Evolutionary conservation across 2,797 vertebrate genomes (phyloP).

Genomic region (Synaphobranchus kaupii): DNA sequence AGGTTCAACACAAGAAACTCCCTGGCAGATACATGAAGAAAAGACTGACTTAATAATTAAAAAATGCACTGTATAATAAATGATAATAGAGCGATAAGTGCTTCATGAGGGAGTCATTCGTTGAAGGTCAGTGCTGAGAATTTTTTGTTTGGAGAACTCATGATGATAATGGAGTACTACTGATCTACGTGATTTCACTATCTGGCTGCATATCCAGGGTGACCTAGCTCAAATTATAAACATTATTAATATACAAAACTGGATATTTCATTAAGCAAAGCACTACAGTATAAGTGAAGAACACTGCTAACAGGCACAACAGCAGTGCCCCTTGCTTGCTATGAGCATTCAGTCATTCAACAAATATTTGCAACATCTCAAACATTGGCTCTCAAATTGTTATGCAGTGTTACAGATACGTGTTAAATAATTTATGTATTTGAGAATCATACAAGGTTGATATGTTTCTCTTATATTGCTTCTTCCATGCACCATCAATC

Average conservation of each 20-base stretch:
- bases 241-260: not conserved
- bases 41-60: not conserved
- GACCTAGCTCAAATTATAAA: not conserved
- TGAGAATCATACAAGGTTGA: not conserved
- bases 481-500: not conserved
- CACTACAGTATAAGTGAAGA: not conserved
- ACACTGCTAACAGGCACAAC: not conserved
- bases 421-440: not conserved
- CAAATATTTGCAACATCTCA: no score
- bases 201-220: not conserved
- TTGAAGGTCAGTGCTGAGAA: not conserved
- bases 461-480: no score
- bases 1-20: not conserved
- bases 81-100: not conserved
- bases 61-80: not conserved
- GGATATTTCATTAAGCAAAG: not conserved
- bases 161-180: not conserved
- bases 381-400: no score
- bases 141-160: not conserved
- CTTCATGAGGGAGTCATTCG: conserved; percentile 4
- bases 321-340: not conserved
- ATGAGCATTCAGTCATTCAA: not conserved
- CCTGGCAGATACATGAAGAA: not conserved
- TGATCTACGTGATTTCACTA: not conserved
- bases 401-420: not conserved